Evolutionary conservation across 2,888 invertebrate species (phyloP), one percentile per base, ranked within the genome.

Genomic region (Xylophagus ater): DNA sequence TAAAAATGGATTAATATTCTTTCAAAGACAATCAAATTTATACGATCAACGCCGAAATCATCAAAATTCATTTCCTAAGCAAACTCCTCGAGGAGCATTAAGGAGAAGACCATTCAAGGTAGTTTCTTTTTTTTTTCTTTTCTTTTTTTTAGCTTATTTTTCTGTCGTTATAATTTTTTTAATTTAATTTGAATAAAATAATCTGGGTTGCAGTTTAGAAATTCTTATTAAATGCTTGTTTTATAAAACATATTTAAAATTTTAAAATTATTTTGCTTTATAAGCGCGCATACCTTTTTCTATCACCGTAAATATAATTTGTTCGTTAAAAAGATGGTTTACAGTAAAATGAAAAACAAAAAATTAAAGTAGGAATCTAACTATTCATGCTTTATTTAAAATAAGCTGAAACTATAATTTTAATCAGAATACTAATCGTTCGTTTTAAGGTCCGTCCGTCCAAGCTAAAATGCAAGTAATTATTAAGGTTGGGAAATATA

Each of bases 1-100:
- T 44, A 25, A 43, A 34, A 37, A 46, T 14, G 25, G 12, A 28
- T 12, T 37, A 25, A 12, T 19, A 43, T 41, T 41, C 43, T 46
- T 37, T 30, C 34, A 37, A 40, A 34, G 19, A 13, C 28, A n/a
- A n/a, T n/a, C n/a, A n/a, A n/a, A n/a, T n/a, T n/a, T 28, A 50
- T 45, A 47, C 48, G 50, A 48, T 52, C 51, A 50, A 47, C 51
- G 50, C 50, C 52, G 47, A 49, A 43, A 47, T 32, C 33, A 39
- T 34, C 39, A 36, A 35, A 33, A 36, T 23, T 33, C 42, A 29
- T 32, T 40, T 43, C 43, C 40, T 43, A 41, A 41, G 34, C 25
- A 35, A 34, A 28, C 45, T 46, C 47, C 47, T 43, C 47, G 47
- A 47, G 46, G 44, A 44, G 47, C 34, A 34, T 34, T 41, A 40